phyloP scores from a whole-genome alignment of 2,113 vertebrate species.

The Gymnobelideus leadbeateri region DNA sequence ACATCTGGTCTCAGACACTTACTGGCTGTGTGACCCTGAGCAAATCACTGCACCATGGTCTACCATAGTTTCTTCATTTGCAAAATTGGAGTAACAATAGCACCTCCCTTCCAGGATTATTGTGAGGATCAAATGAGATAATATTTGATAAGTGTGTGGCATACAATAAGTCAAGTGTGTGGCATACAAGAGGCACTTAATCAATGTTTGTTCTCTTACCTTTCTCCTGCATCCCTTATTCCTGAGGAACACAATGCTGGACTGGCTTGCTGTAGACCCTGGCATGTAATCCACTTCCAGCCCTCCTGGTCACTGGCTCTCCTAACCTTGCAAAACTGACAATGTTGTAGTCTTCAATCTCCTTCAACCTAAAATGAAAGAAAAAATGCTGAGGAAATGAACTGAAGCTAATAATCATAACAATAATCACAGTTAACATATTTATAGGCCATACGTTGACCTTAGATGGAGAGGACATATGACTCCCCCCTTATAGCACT shows the following conservation, averaged over 20 bases:
- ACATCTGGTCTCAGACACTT: neutral
- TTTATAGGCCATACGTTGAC: neutral
- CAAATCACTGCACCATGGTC: too few relatives aligned
- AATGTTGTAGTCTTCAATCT: neutral
- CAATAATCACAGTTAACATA: neutral
- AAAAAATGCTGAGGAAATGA: neutral
- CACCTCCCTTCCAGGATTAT: neutral
- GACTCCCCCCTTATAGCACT: too few relatives aligned
- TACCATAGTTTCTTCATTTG: too few relatives aligned
- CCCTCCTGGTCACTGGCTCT: neutral
- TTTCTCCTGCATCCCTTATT: neutral
- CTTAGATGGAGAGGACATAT: too few relatives aligned
- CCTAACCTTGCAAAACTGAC: neutral
- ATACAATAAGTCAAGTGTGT: neutral
- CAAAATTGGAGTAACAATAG: too few relatives aligned
- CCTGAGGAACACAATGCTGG: neutral
- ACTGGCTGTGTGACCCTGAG: neutral
- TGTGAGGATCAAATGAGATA: neutral
- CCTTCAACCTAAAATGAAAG: neutral
- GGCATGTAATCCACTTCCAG: neutral
- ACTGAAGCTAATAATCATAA: neutral
- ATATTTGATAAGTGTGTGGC: neutral
- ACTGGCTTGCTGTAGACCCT: neutral
- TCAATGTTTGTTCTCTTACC: neutral
- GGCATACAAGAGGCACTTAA: neutral